Percentiles rank a stretch among this genome's conserved stretches.
These are phyloP conservation scores for Natrix natrix DNA, from an alignment of 2,797 vertebrate genomes.

Conservation along the genomic window DNA sequence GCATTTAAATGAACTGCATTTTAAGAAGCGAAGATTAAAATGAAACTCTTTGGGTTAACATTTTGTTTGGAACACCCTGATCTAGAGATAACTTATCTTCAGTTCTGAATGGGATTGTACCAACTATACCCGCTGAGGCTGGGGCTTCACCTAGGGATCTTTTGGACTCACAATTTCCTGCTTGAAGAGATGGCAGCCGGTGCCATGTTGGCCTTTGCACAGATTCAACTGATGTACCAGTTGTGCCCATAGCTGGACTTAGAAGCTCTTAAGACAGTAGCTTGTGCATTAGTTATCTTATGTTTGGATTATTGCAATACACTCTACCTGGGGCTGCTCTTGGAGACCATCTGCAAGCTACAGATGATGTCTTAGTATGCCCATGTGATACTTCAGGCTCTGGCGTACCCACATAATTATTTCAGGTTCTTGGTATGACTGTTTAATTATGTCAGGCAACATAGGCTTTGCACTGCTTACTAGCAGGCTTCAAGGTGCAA, in stretches of 20 bases:
- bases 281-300: neutral
- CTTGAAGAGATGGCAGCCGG: neutral
- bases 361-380: neutral
- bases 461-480: neutral
- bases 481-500: neutral
- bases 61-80: neutral
- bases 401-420: too few relatives aligned
- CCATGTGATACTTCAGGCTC: neutral
- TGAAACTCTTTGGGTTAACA: neutral
- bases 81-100: neutral
- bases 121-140: neutral
- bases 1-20: neutral
- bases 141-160: neutral
- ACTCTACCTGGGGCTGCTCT: neutral
- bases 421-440: neutral
- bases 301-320: neutral
- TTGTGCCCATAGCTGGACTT: neutral
- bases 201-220: neutral
- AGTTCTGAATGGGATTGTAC: neutral
- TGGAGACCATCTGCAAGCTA: neutral
- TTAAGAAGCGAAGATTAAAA: neutral
- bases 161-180: neutral
- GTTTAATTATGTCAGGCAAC: neutral
- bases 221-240: neutral
- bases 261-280: neutral